Percentiles rank a stretch among this genome's conserved stretches.
Conservation (phyloP, 1,140 invertebrate genomes). For the Drosophila leontia region DNA sequence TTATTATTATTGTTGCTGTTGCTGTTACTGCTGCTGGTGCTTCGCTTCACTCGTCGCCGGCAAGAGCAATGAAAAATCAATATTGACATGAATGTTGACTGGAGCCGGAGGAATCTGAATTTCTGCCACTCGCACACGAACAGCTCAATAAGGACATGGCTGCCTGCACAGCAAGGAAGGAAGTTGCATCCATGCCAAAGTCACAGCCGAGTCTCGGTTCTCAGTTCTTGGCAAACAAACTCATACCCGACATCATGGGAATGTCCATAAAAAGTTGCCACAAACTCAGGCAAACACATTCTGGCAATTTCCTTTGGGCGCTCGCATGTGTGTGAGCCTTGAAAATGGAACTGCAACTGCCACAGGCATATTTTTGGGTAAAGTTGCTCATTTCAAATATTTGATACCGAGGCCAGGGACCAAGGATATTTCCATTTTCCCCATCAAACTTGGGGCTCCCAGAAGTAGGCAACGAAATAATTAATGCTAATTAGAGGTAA, state of each 20-base stretch:
- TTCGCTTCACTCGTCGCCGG: conserved; percentile 22
- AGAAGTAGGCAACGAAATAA: conserved; percentile 19
- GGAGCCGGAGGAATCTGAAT: conserved; percentile 53
- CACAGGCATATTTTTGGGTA: conserved; percentile 19
- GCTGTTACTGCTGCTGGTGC: conserved; percentile 29
- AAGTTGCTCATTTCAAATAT: conserved; percentile 16
- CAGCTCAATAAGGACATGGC: conserved; percentile 52
- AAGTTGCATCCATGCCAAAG: conserved; percentile 44
- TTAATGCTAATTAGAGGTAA: background rate
- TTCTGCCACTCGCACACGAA: conserved; percentile 44
- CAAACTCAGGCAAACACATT: conserved; percentile 17
- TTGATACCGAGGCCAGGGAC: background rate
- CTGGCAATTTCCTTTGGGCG: conserved; percentile 10
- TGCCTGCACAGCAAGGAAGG: conserved; percentile 14
- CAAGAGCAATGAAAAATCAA: conserved; percentile 77
- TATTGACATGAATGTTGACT: conserved; percentile 77
- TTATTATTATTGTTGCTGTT: conserved; percentile 72
- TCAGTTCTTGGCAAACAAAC: conserved; percentile 31
- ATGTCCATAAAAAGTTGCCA: conserved; percentile 52
- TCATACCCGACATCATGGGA: conserved; percentile 46
- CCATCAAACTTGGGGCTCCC: background rate
- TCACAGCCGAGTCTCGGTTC: conserved; percentile 30
- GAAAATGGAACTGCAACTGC: conserved; percentile 42
- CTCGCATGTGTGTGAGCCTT: conserved; percentile 15
- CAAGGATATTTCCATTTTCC: background rate